phyloP scores from a whole-genome alignment of 2,888 invertebrate genomes.

The Netelia melanura region DNA sequence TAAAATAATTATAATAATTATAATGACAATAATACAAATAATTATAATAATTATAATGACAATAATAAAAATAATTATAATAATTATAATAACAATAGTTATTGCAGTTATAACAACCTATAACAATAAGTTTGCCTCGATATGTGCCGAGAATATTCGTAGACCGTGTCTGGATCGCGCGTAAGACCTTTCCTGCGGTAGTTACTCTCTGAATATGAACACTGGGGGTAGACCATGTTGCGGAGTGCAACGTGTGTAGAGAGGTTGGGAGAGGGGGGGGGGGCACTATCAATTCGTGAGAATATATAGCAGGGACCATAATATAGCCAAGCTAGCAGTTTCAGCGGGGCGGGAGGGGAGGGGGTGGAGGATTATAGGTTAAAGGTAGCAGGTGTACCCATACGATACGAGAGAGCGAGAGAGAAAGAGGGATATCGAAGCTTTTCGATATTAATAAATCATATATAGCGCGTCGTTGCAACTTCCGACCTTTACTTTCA shows the following conservation, averaged over 20 bases:
- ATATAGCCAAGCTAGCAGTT: constrained; percentile 35
- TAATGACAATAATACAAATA: too few species aligned
- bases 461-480: background rate
- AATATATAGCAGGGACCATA: constrained; percentile 13
- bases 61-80: too few species aligned
- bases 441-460: background rate
- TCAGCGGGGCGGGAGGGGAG: background rate
- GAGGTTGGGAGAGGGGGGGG: background rate
- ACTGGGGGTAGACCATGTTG: background rate
- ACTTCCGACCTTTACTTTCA: background rate
- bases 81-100: background rate
- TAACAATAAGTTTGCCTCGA: background rate
- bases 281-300: constrained; percentile 57
- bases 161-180: background rate
- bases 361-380: background rate
- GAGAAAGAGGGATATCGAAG: background rate
- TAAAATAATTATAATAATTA: too few species aligned
- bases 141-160: background rate
- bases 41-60: too few species aligned
- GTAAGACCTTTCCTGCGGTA: background rate
- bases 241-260: background rate
- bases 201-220: background rate
- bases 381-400: constrained; percentile 28
- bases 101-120: background rate
- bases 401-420: constrained; percentile 9